These are phyloP conservation scores for Zygogramma bicolorata DNA, from an alignment of 2,888 invertebrate genomes.

Conservation along the genomic window DNA sequence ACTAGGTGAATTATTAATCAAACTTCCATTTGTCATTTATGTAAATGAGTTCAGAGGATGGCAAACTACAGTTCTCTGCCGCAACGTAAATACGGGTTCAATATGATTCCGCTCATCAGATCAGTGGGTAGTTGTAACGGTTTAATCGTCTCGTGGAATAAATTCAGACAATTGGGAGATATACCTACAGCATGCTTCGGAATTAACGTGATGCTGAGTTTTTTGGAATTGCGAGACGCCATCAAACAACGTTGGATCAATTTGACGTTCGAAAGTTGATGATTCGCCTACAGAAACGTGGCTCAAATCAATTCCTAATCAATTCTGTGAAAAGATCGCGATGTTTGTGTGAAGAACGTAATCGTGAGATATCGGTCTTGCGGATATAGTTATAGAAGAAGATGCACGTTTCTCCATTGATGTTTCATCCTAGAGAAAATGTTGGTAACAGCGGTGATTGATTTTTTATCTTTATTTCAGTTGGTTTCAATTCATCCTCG, in stretches of 20 bases:
- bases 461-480: neutral
- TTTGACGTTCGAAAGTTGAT: neutral
- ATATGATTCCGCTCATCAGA: conserved; percentile 6
- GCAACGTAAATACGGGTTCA: neutral
- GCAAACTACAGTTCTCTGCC: conserved; percentile 12
- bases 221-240: neutral
- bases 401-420: neutral
- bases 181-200: neutral
- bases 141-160: neutral
- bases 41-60: conserved; percentile 4
- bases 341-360: neutral
- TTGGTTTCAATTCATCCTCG: too few relatives aligned
- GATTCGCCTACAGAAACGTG: neutral
- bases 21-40: conserved; percentile 20
- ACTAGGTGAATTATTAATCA: neutral
- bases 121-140: conserved; percentile 20
- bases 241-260: neutral
- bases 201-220: neutral
- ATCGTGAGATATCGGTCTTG: neutral
- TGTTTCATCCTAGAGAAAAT: neutral
- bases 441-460: neutral
- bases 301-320: neutral
- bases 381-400: neutral
- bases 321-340: neutral
- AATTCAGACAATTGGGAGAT: neutral